phyloP scores from a whole-genome alignment of 30 jellyfish, hydroid and myxozoan species.

The Turritopsis dohrnii region DNA sequence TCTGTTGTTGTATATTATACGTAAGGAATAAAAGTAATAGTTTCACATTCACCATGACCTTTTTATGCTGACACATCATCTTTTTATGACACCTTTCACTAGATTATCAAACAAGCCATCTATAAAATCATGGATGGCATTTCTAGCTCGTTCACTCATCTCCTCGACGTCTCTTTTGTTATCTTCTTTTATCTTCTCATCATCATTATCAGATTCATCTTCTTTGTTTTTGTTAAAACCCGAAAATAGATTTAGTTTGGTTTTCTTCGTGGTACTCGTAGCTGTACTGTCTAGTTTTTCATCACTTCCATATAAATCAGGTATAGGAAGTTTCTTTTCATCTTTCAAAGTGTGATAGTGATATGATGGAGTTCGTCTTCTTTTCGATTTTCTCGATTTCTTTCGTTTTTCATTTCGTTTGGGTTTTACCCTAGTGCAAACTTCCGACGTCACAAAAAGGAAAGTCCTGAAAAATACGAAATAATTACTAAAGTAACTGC shows the following conservation, averaged over 20 bases:
- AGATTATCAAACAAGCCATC: constrained; percentile 6
- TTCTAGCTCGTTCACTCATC: not conserved
- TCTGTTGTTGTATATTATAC: too few relatives aligned
- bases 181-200: not conserved
- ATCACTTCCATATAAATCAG: not conserved
- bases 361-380: not conserved
- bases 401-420: not conserved
- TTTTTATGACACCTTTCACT: not conserved
- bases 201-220: not conserved
- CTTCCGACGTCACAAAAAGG: not conserved
- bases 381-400: too few relatives aligned
- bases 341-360: not conserved
- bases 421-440: not conserved
- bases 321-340: not conserved
- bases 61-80: too few relatives aligned
- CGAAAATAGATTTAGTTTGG: not conserved
- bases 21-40: too few relatives aligned
- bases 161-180: not conserved
- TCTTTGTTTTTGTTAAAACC: not conserved
- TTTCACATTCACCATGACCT: too few relatives aligned
- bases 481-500: not conserved
- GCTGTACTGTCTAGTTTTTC: not conserved
- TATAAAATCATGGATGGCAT: not conserved
- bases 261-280: not conserved
- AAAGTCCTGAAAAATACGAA: not conserved